phyloP scores from a whole-genome alignment of 2,797 vertebrate genomes.

The Thalassophryne amazonica region DNA sequence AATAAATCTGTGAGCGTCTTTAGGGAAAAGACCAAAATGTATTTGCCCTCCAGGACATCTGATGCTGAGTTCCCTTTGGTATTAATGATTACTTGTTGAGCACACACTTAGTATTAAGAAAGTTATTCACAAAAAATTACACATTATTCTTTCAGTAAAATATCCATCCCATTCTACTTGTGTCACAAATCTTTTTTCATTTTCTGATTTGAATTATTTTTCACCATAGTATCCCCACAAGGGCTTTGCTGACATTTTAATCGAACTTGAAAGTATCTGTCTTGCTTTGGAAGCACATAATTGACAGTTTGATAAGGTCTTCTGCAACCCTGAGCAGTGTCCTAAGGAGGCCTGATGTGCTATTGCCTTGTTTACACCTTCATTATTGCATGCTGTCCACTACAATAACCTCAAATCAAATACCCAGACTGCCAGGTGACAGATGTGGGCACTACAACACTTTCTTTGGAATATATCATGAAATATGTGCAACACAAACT shows the following conservation, averaged over 20 bases:
- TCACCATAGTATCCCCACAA: slow-evolving; percentile 4
- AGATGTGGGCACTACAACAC: background rate
- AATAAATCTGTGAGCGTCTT: slow-evolving; percentile 8
- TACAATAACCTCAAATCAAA: slow-evolving; percentile 21
- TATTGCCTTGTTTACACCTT: slow-evolving; percentile 38
- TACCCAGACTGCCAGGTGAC: background rate
- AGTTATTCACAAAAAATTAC: too few species aligned
- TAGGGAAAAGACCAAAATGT: slow-evolving; percentile 9
- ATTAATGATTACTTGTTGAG: background rate
- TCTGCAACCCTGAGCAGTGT: slow-evolving; percentile 37
- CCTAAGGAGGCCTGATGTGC: slow-evolving; percentile 37
- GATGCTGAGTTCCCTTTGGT: background rate
- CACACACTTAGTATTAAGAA: too few species aligned
- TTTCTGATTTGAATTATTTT: too few species aligned
- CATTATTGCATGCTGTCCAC: background rate
- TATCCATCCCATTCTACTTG: background rate
- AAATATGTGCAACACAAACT: background rate
- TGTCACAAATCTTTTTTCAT: too few species aligned
- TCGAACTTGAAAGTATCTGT: slow-evolving; percentile 37
- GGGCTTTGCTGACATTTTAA: slow-evolving; percentile 65
- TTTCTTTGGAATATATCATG: slow-evolving; percentile 1
- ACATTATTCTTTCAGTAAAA: background rate
- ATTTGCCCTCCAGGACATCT: background rate
- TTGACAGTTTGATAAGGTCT: slow-evolving; percentile 70
- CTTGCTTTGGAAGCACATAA: slow-evolving; percentile 53